A percentile compares a stretch with the other conserved stretches of the same genome.
These are phyloP conservation scores for Toxotes jaculatrix DNA, from an alignment of 2,113 vertebrate genomes.

Conservation along the genomic window DNA sequence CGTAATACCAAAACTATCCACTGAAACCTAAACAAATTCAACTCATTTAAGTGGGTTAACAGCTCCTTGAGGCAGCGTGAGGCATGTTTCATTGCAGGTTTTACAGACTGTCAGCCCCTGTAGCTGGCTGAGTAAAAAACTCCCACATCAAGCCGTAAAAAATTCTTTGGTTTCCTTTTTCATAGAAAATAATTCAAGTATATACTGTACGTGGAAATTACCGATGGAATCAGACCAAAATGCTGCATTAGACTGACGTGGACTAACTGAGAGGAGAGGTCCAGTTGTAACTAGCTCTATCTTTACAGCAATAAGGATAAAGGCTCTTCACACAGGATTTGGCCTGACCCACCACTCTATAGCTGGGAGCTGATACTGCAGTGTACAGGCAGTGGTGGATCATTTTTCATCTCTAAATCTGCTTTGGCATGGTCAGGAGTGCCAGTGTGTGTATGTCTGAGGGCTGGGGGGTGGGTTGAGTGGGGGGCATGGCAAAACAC, in stretches of 20 bases:
- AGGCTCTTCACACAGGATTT: conserved; percentile 73
- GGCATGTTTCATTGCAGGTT: conserved; percentile 62
- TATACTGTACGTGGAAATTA: background rate
- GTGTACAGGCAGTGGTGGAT: conserved; percentile 70
- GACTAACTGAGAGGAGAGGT: conserved; percentile 29
- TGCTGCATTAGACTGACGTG: background rate
- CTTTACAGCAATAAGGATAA: conserved; percentile 67
- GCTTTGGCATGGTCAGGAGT: conserved; percentile 73
- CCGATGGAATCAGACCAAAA: conserved; percentile 5
- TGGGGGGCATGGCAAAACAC: conserved; percentile 22
- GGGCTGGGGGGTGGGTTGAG: conserved; percentile 24
- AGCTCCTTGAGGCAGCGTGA: conserved; percentile 59
- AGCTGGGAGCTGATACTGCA: conserved; percentile 76
- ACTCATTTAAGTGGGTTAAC: conserved; percentile 61
- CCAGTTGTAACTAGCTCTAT: conserved; percentile 48
- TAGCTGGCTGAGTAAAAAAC: conserved; percentile 33
- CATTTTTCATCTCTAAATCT: conserved; percentile 83
- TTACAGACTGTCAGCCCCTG: conserved; percentile 55
- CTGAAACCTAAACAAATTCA: conserved; percentile 55
- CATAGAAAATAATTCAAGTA: conserved; percentile 14
- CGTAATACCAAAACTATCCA: conserved; percentile 40
- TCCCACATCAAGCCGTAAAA: conserved; percentile 47
- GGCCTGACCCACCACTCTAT: conserved; percentile 65
- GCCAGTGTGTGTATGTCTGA: conserved; percentile 29
- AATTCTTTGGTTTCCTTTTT: conserved; percentile 34